These are phyloP conservation scores for Masnerella sp. DNA, from an alignment of 2,888 invertebrate species.

Conservation along the genomic window DNA sequence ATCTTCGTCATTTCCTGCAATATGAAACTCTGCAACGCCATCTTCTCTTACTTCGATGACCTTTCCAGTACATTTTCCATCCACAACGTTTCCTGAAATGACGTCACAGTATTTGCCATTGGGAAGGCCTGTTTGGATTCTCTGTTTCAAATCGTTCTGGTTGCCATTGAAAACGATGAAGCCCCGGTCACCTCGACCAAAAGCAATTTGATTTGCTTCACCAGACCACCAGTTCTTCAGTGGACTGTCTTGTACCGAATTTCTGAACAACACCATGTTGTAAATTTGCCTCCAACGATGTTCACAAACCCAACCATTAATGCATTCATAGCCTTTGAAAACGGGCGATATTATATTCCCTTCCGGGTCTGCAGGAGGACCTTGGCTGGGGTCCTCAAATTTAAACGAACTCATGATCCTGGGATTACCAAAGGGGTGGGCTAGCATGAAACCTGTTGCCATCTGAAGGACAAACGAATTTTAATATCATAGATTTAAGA, in stretches of 20 bases:
- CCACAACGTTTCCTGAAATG: constrained; percentile 82
- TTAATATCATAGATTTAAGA: too few relatives aligned
- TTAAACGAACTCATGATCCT: constrained; percentile 80
- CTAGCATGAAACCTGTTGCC: constrained; percentile 81
- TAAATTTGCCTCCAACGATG: constrained; percentile 75
- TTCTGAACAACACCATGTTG: constrained; percentile 76
- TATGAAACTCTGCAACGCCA: constrained; percentile 81
- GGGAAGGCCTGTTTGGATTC: constrained; percentile 84
- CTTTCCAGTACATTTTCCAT: constrained; percentile 83
- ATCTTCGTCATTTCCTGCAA: constrained; percentile 80
- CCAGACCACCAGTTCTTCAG: constrained; percentile 78
- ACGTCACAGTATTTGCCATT: constrained; percentile 91
- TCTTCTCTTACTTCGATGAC: constrained; percentile 81
- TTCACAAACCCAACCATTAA: constrained; percentile 77
- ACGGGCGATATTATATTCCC: constrained; percentile 74
- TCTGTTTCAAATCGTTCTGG: constrained; percentile 81
- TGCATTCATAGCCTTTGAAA: constrained; percentile 71
- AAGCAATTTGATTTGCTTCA: constrained; percentile 78
- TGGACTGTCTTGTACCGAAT: constrained; percentile 67
- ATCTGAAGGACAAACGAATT: too few relatives aligned
- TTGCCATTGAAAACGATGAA: constrained; percentile 88
- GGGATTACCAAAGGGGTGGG: constrained; percentile 79
- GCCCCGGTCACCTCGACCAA: constrained; percentile 66
- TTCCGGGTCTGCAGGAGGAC: constrained; percentile 75
- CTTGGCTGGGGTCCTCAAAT: constrained; percentile 74